These are phyloP conservation scores for Pachypanchax playfairii DNA, from an alignment of 2,113 vertebrate species.

Conservation along the genomic window DNA sequence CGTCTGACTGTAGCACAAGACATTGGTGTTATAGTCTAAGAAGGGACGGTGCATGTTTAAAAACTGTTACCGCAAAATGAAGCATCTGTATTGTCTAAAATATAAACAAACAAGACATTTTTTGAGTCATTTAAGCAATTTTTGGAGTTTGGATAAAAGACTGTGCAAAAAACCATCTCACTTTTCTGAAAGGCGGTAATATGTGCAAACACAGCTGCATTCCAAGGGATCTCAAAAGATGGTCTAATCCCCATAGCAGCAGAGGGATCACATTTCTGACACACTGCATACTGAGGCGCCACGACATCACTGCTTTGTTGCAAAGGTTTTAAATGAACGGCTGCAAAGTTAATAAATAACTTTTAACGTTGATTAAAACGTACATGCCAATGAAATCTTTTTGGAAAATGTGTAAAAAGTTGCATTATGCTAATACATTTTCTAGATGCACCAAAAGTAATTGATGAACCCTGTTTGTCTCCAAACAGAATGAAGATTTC, in stretches of 20 bases:
- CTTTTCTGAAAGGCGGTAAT: slow-evolving; percentile 31
- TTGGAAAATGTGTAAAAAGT: not conserved
- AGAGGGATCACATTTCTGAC: slow-evolving; percentile 46
- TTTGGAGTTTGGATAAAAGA: slow-evolving; percentile 10
- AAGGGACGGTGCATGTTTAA: not conserved
- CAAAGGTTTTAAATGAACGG: slow-evolving; percentile 15
- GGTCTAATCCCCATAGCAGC: slow-evolving; percentile 49
- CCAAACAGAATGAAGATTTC: slow-evolving; percentile 11
- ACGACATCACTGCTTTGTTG: slow-evolving; percentile 8
- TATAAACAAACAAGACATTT: not conserved
- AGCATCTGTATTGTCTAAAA: not conserved
- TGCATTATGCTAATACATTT: not conserved
- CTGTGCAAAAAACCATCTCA: slow-evolving; percentile 23
- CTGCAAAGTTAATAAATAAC: not conserved
- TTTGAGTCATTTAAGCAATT: slow-evolving; percentile 1
- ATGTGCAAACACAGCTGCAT: slow-evolving; percentile 55
- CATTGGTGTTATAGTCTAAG: not conserved
- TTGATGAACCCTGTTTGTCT: slow-evolving; percentile 35
- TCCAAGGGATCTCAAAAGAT: slow-evolving; percentile 41
- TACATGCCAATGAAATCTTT: too few species aligned
- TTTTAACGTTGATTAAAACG: too few species aligned
- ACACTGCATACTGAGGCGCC: slow-evolving; percentile 5
- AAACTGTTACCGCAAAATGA: not conserved
- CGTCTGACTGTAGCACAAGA: slow-evolving; percentile 1
- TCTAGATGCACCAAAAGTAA: not conserved